A percentile compares a stretch with the other conserved stretches of the same genome.
These are phyloP conservation scores for Salmo trutta DNA, from an alignment of 2,797 vertebrate species.

Conservation along the genomic window DNA sequence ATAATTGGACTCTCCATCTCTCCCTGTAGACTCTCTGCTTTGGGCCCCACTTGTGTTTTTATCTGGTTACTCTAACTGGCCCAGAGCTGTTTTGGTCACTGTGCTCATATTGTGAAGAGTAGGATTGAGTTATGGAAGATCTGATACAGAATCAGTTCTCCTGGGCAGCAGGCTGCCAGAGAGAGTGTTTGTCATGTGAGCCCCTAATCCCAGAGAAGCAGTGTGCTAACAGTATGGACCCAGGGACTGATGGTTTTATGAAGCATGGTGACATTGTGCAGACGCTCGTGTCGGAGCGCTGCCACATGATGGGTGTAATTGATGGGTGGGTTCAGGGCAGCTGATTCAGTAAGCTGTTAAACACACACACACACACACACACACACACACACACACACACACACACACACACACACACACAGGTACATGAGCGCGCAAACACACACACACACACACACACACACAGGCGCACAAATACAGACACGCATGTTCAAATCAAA, in stretches of 20 bases:
- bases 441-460: too few relatives aligned
- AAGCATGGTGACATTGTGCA: constrained; percentile 4
- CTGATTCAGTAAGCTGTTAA: not conserved
- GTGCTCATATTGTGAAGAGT: not conserved
- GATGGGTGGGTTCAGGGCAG: not conserved
- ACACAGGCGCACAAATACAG: too few relatives aligned
- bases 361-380: too few relatives aligned
- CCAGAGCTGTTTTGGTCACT: not conserved
- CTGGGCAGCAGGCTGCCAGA: not conserved
- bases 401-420: too few relatives aligned
- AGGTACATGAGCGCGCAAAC: too few relatives aligned
- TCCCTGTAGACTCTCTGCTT: too few relatives aligned
- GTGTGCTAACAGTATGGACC: not conserved
- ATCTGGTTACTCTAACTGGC: not conserved
- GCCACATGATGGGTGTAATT: not conserved
- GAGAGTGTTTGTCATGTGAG: not conserved
- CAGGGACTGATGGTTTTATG: constrained; percentile 1
- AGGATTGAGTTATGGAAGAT: not conserved
- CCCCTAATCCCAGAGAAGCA: not conserved
- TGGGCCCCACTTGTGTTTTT: too few relatives aligned
- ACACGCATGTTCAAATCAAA: too few relatives aligned
- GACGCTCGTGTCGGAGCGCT: not conserved
- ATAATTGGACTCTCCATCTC: too few relatives aligned
- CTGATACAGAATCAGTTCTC: not conserved
- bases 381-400: too few relatives aligned